Evolutionary conservation across 2,797 vertebrate species (phyloP).

Genomic region (Gila robusta): DNA sequence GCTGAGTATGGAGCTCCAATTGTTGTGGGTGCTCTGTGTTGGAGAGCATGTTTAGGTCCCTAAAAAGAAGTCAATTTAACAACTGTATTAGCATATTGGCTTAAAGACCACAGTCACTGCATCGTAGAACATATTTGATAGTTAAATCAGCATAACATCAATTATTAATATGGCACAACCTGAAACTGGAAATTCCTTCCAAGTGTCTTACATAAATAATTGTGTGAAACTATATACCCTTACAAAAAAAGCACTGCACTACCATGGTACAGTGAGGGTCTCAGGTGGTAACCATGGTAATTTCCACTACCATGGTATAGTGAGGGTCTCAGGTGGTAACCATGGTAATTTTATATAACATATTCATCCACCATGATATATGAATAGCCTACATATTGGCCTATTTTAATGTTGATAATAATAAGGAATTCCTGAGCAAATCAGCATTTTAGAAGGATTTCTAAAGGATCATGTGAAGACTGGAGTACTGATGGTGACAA

Average conservation of each 20-base stretch:
- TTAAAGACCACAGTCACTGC: background rate
- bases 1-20: conserved; percentile 90
- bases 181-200: background rate
- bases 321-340: background rate
- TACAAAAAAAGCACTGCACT: background rate
- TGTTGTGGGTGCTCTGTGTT: conserved; percentile 91
- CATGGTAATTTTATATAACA: background rate
- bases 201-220: background rate
- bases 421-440: background rate
- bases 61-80: conserved; percentile 76
- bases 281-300: background rate
- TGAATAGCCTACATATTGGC: background rate
- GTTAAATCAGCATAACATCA: background rate
- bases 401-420: background rate
- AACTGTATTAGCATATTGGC: conserved; percentile 28
- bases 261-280: background rate
- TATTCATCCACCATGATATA: background rate
- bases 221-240: background rate
- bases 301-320: no score
- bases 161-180: background rate
- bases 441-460: background rate
- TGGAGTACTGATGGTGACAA: background rate
- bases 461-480: background rate
- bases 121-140: background rate
- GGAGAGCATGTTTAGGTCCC: conserved; percentile 96